These are phyloP conservation scores for Cerastis rubricosa DNA, from an alignment of 2,888 invertebrate species.

Conservation along the genomic window DNA sequence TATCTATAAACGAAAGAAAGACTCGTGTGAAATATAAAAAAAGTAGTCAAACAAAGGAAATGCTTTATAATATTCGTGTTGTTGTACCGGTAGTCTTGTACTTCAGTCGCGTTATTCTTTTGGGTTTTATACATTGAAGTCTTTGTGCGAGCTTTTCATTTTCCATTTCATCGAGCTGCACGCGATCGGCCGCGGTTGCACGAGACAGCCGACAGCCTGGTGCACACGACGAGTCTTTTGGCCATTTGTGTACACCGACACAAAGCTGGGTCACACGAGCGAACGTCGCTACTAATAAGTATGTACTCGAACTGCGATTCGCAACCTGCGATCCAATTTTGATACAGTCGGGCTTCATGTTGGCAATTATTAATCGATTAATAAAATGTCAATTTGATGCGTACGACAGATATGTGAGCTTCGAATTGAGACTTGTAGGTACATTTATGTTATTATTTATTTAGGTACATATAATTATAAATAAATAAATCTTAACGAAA, in stretches of 20 bases:
- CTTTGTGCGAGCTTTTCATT: conserved; percentile 56
- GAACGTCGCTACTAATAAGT: conserved; percentile 12
- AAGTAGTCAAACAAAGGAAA: conserved; percentile 33
- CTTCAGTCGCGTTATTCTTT: conserved; percentile 18
- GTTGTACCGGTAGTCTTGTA: conserved; percentile 15
- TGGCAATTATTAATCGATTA: conserved; percentile 37
- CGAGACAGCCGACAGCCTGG: conserved; percentile 39
- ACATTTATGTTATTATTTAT: conserved; percentile 11
- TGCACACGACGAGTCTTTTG: conserved; percentile 52
- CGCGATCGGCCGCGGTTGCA: conserved; percentile 51
- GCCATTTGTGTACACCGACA: conserved; percentile 26
- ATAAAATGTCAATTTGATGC: conserved; percentile 38
- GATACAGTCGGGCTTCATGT: conserved; percentile 37
- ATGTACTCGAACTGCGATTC: conserved; percentile 31
- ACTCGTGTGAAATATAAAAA: conserved; percentile 45
- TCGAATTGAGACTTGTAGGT: conserved; percentile 14
- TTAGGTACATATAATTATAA: neutral
- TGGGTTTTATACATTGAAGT: conserved; percentile 24
- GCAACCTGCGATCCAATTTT: conserved; percentile 37
- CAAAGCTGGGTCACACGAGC: conserved; percentile 42
- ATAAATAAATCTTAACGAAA: conserved; percentile 1
- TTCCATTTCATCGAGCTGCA: conserved; percentile 56
- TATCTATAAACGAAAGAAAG: conserved; percentile 14
- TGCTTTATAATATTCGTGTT: conserved; percentile 10
- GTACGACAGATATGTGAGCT: conserved; percentile 21